Base-by-base conservation (phyloP, 2,113 vertebrate genomes). In the Hippocampus guttulatus region DNA sequence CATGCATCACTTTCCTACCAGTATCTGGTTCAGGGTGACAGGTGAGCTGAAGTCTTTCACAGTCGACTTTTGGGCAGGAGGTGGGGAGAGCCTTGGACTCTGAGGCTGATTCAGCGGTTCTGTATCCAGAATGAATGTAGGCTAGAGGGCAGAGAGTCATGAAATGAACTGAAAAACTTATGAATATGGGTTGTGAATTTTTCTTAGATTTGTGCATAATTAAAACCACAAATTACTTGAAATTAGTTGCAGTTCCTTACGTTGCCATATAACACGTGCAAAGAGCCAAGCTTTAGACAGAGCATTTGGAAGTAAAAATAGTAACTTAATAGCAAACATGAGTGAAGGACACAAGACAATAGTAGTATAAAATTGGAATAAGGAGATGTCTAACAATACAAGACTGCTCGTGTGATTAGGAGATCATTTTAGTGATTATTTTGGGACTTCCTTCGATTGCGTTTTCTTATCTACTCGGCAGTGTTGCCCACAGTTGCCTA, bases 401-500 rank as follows among this genome's bases (percentile, higher is more conserved):
- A 5, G 23, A 57, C 27, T 57, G 16, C 16, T 20, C 18, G 8
- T 54, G 7, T 57, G 55, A 23, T 14, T 25, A 57, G 8, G 3
- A 33, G 58, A 33, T 33, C 27, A 60, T 27, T 30, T 60, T 23
- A 27, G 27, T 60, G 25, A 21, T 8, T 60, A 60, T 27, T 60
- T 33, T 60, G 18, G 27, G 58, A 30, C 10, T 15, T 7, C 14
- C 23, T 60, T 60, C 27, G 57, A 27, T 27, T 18, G 58, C 25
- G 58, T 30, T 27, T 60, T 5, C 27, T 15, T 30, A 12, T 60
- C 6, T 27, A 30, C 27, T 51, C 21, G 3, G 52, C 21, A 55
- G 21, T 20, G 4, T 55, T 55, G 64, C 54, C 27, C 40, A 66
- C 12, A 62, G 52, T 74, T 75, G 18, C 73, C 54, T 47, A 58